These are phyloP conservation scores for Nycticryphes semicollaris DNA, from an alignment of 2,113 vertebrate genomes.

Conservation along the genomic window DNA sequence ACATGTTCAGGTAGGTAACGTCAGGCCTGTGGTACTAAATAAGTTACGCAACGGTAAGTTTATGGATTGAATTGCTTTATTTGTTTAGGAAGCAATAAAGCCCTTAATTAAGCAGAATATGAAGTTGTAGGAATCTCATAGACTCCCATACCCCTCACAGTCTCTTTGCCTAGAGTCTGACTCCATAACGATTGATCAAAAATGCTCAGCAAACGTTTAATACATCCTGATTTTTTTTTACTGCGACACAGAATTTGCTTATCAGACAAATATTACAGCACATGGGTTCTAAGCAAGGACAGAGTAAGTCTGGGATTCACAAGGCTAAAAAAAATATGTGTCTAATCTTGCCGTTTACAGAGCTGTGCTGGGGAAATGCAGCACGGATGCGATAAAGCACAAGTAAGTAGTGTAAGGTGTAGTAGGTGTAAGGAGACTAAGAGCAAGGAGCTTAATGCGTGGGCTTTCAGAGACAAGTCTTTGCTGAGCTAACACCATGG, in stretches of 20 bases:
- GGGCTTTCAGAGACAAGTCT: neutral
- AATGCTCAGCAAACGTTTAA: neutral
- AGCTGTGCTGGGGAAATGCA: neutral
- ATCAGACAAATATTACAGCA: neutral
- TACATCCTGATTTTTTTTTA: neutral
- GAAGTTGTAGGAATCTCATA: neutral
- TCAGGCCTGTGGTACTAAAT: neutral
- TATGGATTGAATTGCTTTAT: constrained; percentile 17
- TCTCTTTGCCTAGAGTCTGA: neutral
- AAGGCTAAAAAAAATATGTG: neutral
- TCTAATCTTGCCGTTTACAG: neutral
- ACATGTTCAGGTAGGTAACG: neutral
- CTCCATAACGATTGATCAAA: neutral
- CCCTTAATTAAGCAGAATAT: constrained; percentile 11
- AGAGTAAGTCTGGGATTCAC: neutral
- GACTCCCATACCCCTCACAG: neutral
- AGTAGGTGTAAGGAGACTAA: fast-evolving
- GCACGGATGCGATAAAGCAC: fast-evolving
- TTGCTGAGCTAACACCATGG: neutral
- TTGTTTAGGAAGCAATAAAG: constrained; percentile 32
- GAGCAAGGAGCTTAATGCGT: neutral
- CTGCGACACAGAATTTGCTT: neutral
- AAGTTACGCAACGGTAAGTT: neutral
- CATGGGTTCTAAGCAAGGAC: neutral
- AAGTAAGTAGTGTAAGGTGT: neutral